A percentile compares a stretch with the other conserved stretches of the same genome.
Conservation (phyloP, 1,140 invertebrate genomes). For the Linepithema humile region DNA sequence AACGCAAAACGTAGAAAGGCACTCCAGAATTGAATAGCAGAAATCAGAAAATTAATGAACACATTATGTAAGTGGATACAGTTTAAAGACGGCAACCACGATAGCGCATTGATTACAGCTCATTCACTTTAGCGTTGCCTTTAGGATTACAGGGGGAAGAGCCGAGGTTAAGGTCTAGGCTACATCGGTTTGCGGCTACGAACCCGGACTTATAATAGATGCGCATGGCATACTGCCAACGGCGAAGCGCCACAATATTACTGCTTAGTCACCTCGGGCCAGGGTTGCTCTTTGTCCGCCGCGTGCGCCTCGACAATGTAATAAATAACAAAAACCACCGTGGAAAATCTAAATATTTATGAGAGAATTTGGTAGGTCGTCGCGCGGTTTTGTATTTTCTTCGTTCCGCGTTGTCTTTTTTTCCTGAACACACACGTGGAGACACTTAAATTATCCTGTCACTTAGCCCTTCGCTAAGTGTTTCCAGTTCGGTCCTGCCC, state of each 20-base stretch:
- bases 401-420: neutral
- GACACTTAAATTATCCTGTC: neutral
- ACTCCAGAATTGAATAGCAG: neutral
- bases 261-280: conserved; percentile 66
- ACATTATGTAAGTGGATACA: neutral
- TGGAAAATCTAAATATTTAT: conserved; percentile 68
- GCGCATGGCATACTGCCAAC: conserved; percentile 69
- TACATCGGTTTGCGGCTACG: conserved; percentile 55
- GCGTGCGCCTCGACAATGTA: conserved; percentile 2
- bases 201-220: conserved; percentile 72
- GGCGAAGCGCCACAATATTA: conserved; percentile 70
- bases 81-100: neutral
- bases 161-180: conserved; percentile 72
- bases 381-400: neutral
- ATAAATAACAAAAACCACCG: conserved; percentile 65
- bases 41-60: neutral
- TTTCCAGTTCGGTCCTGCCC: neutral
- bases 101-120: neutral
- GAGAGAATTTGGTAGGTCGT: conserved; percentile 42
- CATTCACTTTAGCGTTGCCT: neutral
- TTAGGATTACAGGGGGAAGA: conserved; percentile 16
- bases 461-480: neutral
- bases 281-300: conserved; percentile 59
- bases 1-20: neutral
- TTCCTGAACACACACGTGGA: neutral